phyloP scores from a whole-genome alignment of 1,140 invertebrate species.

The Tenebrio molitor region DNA sequence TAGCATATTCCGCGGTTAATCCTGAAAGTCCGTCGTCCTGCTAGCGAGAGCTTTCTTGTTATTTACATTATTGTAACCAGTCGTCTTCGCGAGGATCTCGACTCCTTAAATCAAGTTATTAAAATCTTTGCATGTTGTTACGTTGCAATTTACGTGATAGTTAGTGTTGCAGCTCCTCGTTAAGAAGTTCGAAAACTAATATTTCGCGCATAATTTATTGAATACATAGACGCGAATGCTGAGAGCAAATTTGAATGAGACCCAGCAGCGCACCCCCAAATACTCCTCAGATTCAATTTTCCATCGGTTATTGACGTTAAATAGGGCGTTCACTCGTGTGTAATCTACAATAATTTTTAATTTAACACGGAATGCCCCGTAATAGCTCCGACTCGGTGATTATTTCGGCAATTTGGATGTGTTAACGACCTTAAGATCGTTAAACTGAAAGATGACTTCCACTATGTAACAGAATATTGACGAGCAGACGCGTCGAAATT shows the following conservation, averaged over 20 bases:
- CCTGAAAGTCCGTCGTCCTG: no score
- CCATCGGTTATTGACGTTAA: slow-evolving; percentile 12
- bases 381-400: slow-evolving; percentile 3
- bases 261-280: background rate
- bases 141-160: slow-evolving; percentile 2
- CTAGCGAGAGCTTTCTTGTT: no score
- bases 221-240: background rate
- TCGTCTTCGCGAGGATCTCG: no score
- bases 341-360: slow-evolving; percentile 40
- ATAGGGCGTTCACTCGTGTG: slow-evolving; percentile 7
- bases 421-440: slow-evolving; percentile 43
- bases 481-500: slow-evolving; percentile 20
- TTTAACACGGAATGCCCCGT: slow-evolving; percentile 17
- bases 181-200: slow-evolving; percentile 23
- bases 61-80: no score
- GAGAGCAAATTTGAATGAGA: background rate
- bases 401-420: slow-evolving; percentile 42
- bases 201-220: slow-evolving; percentile 20
- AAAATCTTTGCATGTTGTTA: slow-evolving; percentile 25
- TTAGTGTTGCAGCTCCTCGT: slow-evolving; percentile 3
- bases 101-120: slow-evolving; percentile 18
- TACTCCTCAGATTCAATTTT: slow-evolving; percentile 1
- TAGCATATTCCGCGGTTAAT: no score
- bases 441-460: slow-evolving; percentile 41
- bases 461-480: slow-evolving; percentile 38